Percentiles rank a stretch among this genome's conserved stretches.
phyloP scores from a whole-genome alignment of 2,113 vertebrate genomes.

The Aptenodytes patagonicus region DNA sequence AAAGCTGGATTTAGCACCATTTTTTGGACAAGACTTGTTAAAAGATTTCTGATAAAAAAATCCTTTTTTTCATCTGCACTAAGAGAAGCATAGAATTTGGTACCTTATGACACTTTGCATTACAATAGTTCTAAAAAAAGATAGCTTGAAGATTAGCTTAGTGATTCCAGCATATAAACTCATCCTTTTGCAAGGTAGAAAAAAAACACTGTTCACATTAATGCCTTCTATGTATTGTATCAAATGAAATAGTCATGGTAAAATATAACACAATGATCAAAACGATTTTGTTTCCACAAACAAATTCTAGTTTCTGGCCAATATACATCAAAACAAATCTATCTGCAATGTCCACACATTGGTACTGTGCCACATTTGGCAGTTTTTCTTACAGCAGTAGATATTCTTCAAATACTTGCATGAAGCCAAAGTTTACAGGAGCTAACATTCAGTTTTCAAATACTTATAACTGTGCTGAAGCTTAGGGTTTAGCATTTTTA shows the following conservation, averaged over 20 bases:
- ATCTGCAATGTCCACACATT: not conserved
- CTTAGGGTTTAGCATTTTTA: not conserved
- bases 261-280: not conserved
- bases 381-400: not conserved
- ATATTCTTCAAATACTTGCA: not conserved
- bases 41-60: not conserved
- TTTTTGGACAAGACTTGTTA: not conserved
- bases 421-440: not conserved
- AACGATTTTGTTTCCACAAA: not conserved
- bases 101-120: not conserved
- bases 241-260: not conserved
- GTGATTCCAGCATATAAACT: not conserved
- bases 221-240: not conserved
- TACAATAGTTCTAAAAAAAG: not conserved
- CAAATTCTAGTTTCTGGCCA: not conserved
- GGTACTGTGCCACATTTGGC: not conserved
- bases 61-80: not conserved
- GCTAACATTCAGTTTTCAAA: not conserved
- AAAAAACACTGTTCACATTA: not conserved
- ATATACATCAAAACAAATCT: not conserved
- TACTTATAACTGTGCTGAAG: not conserved
- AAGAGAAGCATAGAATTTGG: not conserved
- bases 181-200: not conserved
- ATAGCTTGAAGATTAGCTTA: not conserved
- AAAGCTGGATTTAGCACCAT: constrained; percentile 7